Percentiles rank a stretch among this genome's conserved stretches.
phyloP scores from a whole-genome alignment of 1,140 invertebrate species.

The Lethocerus indicus region DNA sequence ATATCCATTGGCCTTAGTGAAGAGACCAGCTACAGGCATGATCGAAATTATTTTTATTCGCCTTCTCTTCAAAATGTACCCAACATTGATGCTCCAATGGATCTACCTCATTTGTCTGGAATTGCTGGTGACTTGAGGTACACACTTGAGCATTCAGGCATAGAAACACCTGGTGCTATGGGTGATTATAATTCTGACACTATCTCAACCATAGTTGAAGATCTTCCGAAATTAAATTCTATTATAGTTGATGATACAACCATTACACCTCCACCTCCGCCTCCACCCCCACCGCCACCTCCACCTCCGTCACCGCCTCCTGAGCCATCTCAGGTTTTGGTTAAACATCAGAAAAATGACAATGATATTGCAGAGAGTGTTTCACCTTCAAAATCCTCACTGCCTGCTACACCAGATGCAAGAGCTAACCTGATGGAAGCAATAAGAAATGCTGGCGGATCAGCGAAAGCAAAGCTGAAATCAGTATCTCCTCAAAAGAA shows the following conservation, averaged over 20 bases:
- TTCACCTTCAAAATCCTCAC: conserved; percentile 21
- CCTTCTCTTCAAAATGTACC: conserved; percentile 72
- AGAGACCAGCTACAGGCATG: conserved; percentile 37
- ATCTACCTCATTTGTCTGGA: conserved; percentile 74
- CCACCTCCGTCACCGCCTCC: conserved; percentile 21
- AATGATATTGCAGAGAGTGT: conserved; percentile 20
- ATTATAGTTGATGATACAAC: background rate
- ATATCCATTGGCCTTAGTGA: conserved; percentile 39
- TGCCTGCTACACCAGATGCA: conserved; percentile 29
- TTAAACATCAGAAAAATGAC: background rate
- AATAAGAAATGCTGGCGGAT: conserved; percentile 75
- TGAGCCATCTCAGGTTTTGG: background rate
- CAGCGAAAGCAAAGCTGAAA: conserved; percentile 52
- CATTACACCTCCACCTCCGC: conserved; percentile 16
- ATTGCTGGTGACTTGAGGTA: conserved; percentile 75
- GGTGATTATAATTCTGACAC: background rate
- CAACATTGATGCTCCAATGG: conserved; percentile 71
- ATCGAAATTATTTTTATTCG: conserved; percentile 68
- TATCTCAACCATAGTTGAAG: background rate
- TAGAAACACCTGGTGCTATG: background rate
- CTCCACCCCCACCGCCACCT: conserved; percentile 18
- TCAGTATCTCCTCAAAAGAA: conserved; percentile 32
- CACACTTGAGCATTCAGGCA: conserved; percentile 28
- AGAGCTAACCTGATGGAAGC: conserved; percentile 74
- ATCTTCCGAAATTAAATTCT: background rate